These are phyloP conservation scores for Dipodomys merriami DNA, from an alignment of 2,113 vertebrate species.

Conservation along the genomic window DNA sequence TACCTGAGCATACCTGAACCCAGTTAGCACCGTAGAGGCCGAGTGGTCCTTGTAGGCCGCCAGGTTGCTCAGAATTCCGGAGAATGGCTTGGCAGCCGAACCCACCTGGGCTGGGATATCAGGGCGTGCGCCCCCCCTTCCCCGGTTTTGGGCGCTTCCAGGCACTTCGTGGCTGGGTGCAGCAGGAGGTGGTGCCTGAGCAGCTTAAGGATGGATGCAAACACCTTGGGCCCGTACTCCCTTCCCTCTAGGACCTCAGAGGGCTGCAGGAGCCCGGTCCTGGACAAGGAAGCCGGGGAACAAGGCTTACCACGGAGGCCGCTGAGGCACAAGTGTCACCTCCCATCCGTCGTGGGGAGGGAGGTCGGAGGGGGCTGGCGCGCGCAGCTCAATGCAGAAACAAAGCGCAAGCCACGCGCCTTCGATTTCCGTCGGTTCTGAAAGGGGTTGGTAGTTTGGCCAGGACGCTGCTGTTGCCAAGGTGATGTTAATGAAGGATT, in stretches of 20 bases:
- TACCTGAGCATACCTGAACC: background rate
- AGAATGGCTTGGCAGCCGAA: background rate
- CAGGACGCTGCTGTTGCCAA: background rate
- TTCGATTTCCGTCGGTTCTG: constrained; percentile 40
- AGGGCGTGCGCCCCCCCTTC: background rate
- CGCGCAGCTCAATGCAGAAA: constrained; percentile 32
- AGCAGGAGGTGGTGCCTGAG: background rate
- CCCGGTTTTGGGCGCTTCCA: background rate
- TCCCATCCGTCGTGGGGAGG: background rate
- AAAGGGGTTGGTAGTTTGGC: background rate
- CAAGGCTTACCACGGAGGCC: rapidly evolving
- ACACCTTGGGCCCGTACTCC: background rate
- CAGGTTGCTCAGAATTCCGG: background rate
- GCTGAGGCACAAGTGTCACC: background rate
- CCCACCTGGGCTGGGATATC: background rate
- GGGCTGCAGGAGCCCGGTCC: too few species aligned
- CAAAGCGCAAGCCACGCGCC: constrained; percentile 35
- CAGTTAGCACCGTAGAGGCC: background rate
- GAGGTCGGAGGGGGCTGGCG: background rate
- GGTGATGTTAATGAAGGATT: background rate
- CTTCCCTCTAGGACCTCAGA: too few species aligned
- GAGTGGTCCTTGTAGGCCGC: background rate
- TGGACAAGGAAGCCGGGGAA: background rate
- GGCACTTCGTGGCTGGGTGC: too few species aligned
- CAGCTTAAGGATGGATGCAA: background rate